Evolutionary conservation across 2,113 vertebrate species (phyloP).

Genomic region (Actenoides lindsayi): DNA sequence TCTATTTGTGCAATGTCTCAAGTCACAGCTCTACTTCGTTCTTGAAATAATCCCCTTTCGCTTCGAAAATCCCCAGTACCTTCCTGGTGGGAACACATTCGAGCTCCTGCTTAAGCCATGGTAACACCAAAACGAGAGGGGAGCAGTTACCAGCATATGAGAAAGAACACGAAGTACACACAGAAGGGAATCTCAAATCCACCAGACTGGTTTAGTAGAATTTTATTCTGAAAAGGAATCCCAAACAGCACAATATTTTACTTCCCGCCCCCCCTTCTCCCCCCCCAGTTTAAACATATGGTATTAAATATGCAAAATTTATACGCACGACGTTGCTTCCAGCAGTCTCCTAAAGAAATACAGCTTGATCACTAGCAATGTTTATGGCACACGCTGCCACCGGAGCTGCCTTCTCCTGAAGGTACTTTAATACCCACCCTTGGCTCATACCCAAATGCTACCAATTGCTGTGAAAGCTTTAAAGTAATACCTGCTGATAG

Average conservation of each 20-base stretch:
- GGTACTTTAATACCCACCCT: conserved; percentile 5
- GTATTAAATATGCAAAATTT: not conserved
- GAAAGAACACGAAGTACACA: conserved; percentile 1
- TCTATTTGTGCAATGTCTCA: conserved; percentile 45
- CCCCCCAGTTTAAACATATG: not conserved
- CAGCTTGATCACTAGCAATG: not conserved
- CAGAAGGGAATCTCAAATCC: not conserved
- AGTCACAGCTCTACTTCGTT: conserved; percentile 29
- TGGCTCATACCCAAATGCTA: conserved; percentile 1
- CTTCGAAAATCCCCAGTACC: not conserved
- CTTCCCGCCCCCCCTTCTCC: too few relatives aligned
- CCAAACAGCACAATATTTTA: not conserved
- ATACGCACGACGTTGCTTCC: conserved; percentile 19
- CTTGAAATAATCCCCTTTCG: conserved; percentile 51
- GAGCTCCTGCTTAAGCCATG: not conserved
- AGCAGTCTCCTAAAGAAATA: not conserved
- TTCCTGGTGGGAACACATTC: not conserved
- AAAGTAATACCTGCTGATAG: not conserved
- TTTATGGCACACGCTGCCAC: conserved; percentile 13
- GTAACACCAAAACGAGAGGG: not conserved
- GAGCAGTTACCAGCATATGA: not conserved
- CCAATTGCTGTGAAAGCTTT: not conserved
- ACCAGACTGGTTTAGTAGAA: conserved; percentile 26
- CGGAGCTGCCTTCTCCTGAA: conserved; percentile 23
- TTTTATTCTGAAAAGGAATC: conserved; percentile 51